Evolutionary conservation across 2,113 vertebrate genomes (phyloP).

Genomic region (Antechinus stuartii): DNA sequence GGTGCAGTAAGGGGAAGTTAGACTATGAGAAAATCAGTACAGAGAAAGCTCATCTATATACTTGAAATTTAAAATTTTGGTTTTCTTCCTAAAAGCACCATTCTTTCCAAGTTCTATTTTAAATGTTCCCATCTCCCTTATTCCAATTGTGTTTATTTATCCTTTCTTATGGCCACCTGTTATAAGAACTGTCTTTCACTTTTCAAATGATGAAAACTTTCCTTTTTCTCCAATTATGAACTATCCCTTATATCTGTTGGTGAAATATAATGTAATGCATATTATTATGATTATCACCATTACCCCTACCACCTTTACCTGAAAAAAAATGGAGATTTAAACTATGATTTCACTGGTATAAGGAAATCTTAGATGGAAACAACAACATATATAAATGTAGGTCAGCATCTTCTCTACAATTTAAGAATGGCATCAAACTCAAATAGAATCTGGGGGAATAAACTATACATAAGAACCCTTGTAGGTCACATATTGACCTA

Average conservation of each 20-base stretch:
- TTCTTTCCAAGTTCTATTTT: slow-evolving; percentile 5
- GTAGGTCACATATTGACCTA: neutral
- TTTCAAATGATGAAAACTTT: neutral
- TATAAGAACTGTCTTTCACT: slow-evolving; percentile 9
- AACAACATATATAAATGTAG: neutral
- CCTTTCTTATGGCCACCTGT: neutral
- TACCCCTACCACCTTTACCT: neutral
- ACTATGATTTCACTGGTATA: neutral
- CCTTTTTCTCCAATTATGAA: neutral
- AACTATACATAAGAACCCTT: neutral
- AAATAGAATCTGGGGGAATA: neutral
- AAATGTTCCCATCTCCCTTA: neutral
- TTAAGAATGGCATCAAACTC: neutral
- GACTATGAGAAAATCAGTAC: neutral
- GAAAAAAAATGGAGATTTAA: neutral
- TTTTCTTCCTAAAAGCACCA: neutral
- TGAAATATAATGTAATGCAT: neutral
- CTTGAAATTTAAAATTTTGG: neutral
- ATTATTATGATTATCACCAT: neutral
- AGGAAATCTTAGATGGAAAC: neutral
- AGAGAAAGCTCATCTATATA: slow-evolving; percentile 11
- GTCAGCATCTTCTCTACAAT: neutral
- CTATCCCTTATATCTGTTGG: neutral
- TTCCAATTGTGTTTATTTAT: neutral
- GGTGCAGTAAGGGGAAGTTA: neutral